These are phyloP conservation scores for Parazoanthus atlanticus DNA, from an alignment of 92 coral and sea anemone genomes.

Conservation along the genomic window DNA sequence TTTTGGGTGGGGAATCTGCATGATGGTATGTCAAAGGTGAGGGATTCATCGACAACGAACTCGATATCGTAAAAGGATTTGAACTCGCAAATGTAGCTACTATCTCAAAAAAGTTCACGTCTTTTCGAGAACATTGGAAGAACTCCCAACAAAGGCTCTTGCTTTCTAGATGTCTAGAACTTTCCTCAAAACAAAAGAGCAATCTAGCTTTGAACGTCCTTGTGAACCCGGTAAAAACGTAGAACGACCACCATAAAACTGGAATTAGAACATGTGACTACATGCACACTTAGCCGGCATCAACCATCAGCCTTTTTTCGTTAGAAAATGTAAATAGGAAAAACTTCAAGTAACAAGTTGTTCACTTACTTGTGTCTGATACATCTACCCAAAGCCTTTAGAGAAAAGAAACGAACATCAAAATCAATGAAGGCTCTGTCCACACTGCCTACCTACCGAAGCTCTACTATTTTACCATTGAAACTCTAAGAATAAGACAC, in stretches of 20 bases:
- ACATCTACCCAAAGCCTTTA: slow-evolving; percentile 95
- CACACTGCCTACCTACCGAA: background rate
- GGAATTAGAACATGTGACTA: background rate
- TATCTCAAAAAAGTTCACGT: background rate
- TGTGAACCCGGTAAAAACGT: background rate
- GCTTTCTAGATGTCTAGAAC: background rate
- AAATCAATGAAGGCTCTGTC: background rate
- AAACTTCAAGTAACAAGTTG: no score
- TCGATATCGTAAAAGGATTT: no score
- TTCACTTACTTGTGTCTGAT: slow-evolving; percentile 92
- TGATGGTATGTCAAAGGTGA: background rate
- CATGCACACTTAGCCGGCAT: no score
- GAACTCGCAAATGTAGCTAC: background rate
- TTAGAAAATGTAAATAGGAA: background rate
- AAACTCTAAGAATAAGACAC: background rate
- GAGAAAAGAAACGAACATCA: background rate
- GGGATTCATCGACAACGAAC: background rate
- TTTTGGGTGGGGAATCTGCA: background rate
- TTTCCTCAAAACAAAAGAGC: background rate
- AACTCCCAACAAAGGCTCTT: background rate
- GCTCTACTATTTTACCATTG: background rate
- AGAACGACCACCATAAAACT: background rate
- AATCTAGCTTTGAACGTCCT: background rate
- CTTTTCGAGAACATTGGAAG: background rate
- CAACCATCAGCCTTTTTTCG: no score